Conservation (phyloP, 2,888 invertebrate species). For the Melanchra persicariae region DNA sequence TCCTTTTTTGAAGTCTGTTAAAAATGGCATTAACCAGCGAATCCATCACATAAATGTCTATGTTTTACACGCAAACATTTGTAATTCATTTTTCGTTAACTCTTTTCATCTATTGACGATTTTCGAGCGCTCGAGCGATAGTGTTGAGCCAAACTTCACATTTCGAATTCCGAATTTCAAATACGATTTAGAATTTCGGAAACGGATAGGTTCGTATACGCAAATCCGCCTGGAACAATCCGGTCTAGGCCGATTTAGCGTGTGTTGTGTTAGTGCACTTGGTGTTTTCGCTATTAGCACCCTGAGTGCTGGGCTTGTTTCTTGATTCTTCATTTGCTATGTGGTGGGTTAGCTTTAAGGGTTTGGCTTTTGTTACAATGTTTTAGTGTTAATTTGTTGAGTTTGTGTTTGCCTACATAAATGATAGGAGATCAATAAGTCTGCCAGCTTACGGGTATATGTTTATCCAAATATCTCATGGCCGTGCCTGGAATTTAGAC, state of each 20-base stretch:
- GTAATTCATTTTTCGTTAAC: slow-evolving; percentile 33
- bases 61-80: not conserved
- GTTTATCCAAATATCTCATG: no score
- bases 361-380: not conserved
- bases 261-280: slow-evolving; percentile 49
- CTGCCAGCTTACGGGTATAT: not conserved
- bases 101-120: slow-evolving; percentile 15
- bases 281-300: slow-evolving; percentile 41
- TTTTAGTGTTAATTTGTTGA: not conserved
- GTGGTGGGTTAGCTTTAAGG: not conserved
- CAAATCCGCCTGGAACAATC: slow-evolving; percentile 64
- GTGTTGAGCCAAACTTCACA: slow-evolving; percentile 46
- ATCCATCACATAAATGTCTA: not conserved
- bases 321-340: not conserved
- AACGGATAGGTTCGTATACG: slow-evolving; percentile 45
- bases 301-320: slow-evolving; percentile 11
- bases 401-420: not conserved
- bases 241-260: slow-evolving; percentile 63
- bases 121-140: slow-evolving; percentile 27
- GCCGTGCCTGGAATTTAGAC: no score
- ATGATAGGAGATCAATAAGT: not conserved
- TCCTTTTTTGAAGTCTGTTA: no score
- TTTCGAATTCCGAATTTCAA: slow-evolving; percentile 60
- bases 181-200: slow-evolving; percentile 59
- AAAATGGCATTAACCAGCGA: not conserved